A percentile compares a stretch with the other conserved stretches of the same genome.
Evolutionary conservation across 92 coral and sea anemone genomes (phyloP).

Genomic region (Phenganax subtilis): DNA sequence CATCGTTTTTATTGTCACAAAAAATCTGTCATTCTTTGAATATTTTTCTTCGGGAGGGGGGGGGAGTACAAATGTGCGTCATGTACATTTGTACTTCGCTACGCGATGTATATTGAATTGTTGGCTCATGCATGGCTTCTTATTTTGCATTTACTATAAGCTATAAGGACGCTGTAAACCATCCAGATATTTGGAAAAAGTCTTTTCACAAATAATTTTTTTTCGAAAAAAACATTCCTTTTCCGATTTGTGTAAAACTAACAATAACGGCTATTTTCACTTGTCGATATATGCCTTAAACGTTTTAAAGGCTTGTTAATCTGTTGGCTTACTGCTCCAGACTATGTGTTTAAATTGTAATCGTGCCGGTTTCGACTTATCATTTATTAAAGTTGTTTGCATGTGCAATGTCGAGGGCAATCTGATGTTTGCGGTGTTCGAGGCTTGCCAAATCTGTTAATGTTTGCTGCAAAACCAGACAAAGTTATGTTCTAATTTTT

Average conservation of each 20-base stretch:
- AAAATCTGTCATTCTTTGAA: too few relatives aligned
- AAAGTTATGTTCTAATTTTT: too few relatives aligned
- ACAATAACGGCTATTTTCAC: too few relatives aligned
- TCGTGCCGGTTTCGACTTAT: not conserved
- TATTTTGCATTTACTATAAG: not conserved
- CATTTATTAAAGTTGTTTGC: conserved; percentile 21
- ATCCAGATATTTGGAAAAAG: not conserved
- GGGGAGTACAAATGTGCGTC: too few relatives aligned
- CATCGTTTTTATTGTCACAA: too few relatives aligned
- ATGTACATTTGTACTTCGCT: not conserved
- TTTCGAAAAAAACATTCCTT: too few relatives aligned
- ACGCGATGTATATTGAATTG: conserved; percentile 9
- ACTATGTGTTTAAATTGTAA: not conserved
- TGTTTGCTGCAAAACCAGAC: not conserved
- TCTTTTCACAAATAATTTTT: not conserved
- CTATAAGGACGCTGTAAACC: not conserved
- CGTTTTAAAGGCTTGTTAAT: not conserved
- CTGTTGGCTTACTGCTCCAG: not conserved
- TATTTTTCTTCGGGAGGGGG: too few relatives aligned
- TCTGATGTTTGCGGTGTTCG: conserved; percentile 22
- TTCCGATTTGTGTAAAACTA: too few relatives aligned
- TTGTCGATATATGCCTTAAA: too few relatives aligned
- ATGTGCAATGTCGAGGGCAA: not conserved
- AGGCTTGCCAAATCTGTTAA: conserved; percentile 11
- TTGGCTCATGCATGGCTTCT: not conserved